A percentile compares a stretch with the other conserved stretches of the same genome.
phyloP scores from a whole-genome alignment of 2,888 invertebrate genomes.

The Caenorhabditis sinica region DNA sequence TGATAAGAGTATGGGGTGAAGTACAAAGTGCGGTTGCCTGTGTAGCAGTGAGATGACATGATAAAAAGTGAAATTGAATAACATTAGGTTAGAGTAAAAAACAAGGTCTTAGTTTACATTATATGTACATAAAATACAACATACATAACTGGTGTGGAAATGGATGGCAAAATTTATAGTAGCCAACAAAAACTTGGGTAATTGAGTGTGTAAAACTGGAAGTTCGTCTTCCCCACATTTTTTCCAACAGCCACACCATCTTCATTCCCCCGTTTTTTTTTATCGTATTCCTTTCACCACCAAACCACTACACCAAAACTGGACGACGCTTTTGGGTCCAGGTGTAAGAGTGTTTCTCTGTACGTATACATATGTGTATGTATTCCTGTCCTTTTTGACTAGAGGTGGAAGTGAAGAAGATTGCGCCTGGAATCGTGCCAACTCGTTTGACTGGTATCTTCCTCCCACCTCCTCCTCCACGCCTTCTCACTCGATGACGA shows the following conservation, averaged over 20 bases:
- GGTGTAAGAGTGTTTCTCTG: slow-evolving; percentile 42
- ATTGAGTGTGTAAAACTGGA: slow-evolving; percentile 46
- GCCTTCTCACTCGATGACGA: slow-evolving; percentile 49
- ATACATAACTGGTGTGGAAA: not conserved
- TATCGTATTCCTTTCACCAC: slow-evolving; percentile 24
- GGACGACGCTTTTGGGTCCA: slow-evolving; percentile 45
- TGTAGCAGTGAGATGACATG: slow-evolving; percentile 10
- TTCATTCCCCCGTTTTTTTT: not conserved
- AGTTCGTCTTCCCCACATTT: slow-evolving; percentile 6
- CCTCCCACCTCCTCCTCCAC: slow-evolving; percentile 12
- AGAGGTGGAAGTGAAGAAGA: slow-evolving; percentile 48
- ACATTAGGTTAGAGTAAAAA: slow-evolving; percentile 7
- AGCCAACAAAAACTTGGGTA: slow-evolving; percentile 34
- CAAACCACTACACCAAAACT: slow-evolving; percentile 59
- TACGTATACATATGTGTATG: slow-evolving; percentile 22
- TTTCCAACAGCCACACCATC: too few relatives aligned
- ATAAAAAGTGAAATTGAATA: slow-evolving; percentile 7
- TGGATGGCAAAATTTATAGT: slow-evolving; percentile 27
- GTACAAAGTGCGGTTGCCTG: slow-evolving; percentile 28
- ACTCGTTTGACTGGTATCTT: slow-evolving; percentile 68
- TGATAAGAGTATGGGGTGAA: slow-evolving; percentile 19
- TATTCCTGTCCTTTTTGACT: slow-evolving; percentile 63
- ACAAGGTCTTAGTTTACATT: not conserved
- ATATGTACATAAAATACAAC: too few relatives aligned
- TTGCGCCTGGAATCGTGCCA: slow-evolving; percentile 67